Evolutionary conservation across 2,113 vertebrate genomes (phyloP).

Genomic region (Aegithalos caudatus): DNA sequence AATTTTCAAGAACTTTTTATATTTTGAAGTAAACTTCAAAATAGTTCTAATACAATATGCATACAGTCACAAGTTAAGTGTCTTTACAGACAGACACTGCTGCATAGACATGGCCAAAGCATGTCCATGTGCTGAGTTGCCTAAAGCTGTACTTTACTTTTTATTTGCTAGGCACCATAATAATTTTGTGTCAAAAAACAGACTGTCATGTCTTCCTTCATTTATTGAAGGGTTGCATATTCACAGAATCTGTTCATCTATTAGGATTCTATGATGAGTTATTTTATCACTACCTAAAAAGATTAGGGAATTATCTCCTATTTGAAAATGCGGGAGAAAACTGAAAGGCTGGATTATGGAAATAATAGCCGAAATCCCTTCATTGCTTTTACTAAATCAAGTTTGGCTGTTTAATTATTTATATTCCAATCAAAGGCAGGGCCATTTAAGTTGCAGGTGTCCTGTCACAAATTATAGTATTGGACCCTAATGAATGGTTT

Average conservation of each 20-base stretch:
- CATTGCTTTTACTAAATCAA: background rate
- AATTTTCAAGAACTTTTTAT: slow-evolving; percentile 14
- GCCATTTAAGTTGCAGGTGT: background rate
- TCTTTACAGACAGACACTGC: slow-evolving; percentile 22
- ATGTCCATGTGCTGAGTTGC: background rate
- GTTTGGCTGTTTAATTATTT: background rate
- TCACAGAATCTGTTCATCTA: background rate
- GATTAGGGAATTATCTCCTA: background rate
- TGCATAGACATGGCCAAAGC: slow-evolving; percentile 32
- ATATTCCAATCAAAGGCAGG: background rate
- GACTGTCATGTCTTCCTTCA: slow-evolving; percentile 4
- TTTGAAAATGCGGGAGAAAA: background rate
- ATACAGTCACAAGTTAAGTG: background rate
- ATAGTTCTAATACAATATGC: background rate
- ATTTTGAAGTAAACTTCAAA: background rate
- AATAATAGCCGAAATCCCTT: background rate
- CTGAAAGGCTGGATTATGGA: background rate
- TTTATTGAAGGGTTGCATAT: background rate
- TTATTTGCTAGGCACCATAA: slow-evolving; percentile 42
- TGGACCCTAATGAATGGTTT: background rate
- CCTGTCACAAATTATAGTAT: background rate
- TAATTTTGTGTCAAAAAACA: slow-evolving; percentile 32
- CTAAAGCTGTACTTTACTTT: slow-evolving; percentile 20
- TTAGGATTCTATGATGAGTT: background rate
- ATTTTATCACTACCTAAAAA: background rate